Conservation (phyloP, 1,140 invertebrate species). For the Monomorium pharaonis region DNA sequence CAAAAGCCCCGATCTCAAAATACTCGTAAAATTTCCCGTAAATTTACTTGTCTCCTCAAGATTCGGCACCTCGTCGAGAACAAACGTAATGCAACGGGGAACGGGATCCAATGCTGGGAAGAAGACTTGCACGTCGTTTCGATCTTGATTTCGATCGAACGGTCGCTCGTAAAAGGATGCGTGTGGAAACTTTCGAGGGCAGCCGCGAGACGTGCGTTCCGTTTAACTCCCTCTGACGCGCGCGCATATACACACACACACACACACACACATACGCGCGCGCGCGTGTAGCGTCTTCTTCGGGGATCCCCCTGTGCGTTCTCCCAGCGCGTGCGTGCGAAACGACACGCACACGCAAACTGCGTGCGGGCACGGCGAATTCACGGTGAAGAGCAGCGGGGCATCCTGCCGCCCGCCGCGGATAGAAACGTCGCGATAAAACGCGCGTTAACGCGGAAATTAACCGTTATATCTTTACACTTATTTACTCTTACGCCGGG, state of each 20-base stretch:
- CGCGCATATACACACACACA: no score
- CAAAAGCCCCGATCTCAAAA: no score
- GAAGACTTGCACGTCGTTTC: background rate
- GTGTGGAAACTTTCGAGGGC: background rate
- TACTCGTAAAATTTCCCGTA: no score
- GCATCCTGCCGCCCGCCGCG: slow-evolving; percentile 80
- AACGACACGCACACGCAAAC: background rate
- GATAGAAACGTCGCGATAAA: slow-evolving; percentile 83
- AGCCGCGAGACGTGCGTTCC: background rate
- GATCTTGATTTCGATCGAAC: background rate
- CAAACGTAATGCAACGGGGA: background rate
- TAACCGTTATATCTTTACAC: slow-evolving; percentile 85
- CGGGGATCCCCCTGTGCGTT: background rate
- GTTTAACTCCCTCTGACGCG: background rate
- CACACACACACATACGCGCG: no score
- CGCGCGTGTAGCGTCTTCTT: background rate
- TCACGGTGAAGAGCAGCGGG: slow-evolving; percentile 71
- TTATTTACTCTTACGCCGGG: slow-evolving; percentile 80
- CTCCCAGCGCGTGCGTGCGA: background rate
- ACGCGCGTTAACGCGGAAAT: slow-evolving; percentile 83
- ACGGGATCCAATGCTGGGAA: background rate
- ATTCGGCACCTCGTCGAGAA: background rate
- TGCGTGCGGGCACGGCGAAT: slow-evolving; percentile 58
- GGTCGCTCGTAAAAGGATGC: background rate
- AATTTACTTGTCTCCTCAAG: background rate